A percentile compares a stretch with the other conserved stretches of the same genome.
Conservation (phyloP, 2,888 invertebrate species). For the Azorinus chamasolen region DNA sequence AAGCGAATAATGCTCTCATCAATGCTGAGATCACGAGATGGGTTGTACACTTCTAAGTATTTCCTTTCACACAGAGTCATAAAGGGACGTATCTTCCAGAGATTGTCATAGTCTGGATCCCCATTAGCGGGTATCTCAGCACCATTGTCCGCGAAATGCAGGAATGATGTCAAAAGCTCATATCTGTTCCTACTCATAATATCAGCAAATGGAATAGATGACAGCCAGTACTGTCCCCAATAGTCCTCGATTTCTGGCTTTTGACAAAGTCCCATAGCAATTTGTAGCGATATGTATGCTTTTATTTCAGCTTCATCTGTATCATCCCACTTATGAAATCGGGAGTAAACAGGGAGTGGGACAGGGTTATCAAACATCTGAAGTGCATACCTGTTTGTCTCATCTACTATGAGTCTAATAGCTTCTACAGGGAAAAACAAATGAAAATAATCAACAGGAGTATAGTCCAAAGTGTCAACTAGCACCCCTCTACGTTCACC, state of each 20-base stretch:
- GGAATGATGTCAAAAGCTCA: conserved; percentile 11
- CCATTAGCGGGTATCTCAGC: conserved; percentile 4
- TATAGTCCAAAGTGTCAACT: conserved; percentile 26
- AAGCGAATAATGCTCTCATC: conserved; percentile 53
- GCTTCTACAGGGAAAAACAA: conserved; percentile 37
- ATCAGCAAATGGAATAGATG: conserved; percentile 15
- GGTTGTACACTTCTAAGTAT: conserved; percentile 3
- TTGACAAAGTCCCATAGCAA: conserved; percentile 28
- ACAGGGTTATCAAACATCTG: conserved; percentile 24
- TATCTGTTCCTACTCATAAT: conserved; percentile 14
- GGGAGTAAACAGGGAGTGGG: conserved; percentile 1
- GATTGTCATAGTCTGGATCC: conserved; percentile 27
- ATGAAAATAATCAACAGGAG: conserved; percentile 38
- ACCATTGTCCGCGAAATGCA: conserved; percentile 24
- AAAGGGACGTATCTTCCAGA: conserved; percentile 27
- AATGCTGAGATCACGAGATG: conserved; percentile 23
- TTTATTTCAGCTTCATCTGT: conserved; percentile 29
- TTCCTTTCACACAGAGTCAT: background rate
- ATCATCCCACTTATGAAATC: conserved; percentile 19
- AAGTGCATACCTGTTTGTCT: conserved; percentile 47
- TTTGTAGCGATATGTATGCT: conserved; percentile 34
- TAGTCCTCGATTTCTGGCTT: conserved; percentile 19
- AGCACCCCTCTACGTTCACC: conserved; percentile 9
- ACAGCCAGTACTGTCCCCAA: conserved; percentile 23
- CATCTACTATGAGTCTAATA: conserved; percentile 28